Conservation (phyloP, 2,797 vertebrate genomes). For the Coracias cyanogaster region DNA sequence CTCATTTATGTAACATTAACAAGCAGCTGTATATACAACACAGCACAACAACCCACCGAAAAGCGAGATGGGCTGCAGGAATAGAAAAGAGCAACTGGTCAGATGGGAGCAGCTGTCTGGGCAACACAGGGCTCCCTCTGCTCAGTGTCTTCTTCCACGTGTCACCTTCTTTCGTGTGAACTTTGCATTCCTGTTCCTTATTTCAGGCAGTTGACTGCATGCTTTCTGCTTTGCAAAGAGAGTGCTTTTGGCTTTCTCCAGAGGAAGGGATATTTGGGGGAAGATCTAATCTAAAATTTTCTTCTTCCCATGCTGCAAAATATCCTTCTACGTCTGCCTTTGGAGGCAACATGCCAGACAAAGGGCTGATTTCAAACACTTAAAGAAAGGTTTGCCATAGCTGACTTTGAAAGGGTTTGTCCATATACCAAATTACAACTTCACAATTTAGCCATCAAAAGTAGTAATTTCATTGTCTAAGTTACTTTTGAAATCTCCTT, state of each 20-base stretch:
- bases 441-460: not conserved
- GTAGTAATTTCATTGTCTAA: conserved; percentile 3
- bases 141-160: not conserved
- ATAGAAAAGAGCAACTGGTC: not conserved
- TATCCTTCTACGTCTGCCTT: not conserved
- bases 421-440: not conserved
- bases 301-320: not conserved
- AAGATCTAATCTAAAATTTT: not conserved
- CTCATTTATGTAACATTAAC: not conserved
- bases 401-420: not conserved
- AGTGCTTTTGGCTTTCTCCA: not conserved
- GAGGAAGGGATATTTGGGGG: not conserved
- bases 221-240: not conserved
- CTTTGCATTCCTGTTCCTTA: not conserved
- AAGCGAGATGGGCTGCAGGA: not conserved
- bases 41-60: not conserved
- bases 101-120: not conserved
- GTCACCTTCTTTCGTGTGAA: not conserved
- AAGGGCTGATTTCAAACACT: not conserved
- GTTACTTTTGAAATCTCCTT: not conserved
- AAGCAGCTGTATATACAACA: not conserved
- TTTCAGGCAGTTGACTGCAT: fast-evolving
- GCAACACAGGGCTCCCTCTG: not conserved
- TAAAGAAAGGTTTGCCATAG: not conserved
- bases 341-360: not conserved